Percentiles rank a stretch among this genome's conserved stretches.
phyloP scores from a whole-genome alignment of 2,797 vertebrate genomes.

The Hemibagrus guttatus region DNA sequence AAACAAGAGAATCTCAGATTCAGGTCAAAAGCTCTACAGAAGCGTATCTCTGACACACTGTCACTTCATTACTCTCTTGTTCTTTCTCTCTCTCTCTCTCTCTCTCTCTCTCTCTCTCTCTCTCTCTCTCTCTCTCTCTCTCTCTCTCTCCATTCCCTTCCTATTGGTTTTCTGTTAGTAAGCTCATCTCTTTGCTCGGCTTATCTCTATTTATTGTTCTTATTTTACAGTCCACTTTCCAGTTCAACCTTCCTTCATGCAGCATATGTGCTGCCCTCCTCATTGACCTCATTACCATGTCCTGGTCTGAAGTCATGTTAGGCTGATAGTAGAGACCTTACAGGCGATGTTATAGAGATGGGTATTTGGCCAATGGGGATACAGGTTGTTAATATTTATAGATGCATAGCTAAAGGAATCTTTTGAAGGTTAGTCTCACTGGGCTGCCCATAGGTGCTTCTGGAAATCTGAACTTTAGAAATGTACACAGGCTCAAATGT shows the following conservation, averaged over 20 bases:
- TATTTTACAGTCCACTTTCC: slow-evolving; percentile 2
- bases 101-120: slow-evolving; percentile 43
- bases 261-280: background rate
- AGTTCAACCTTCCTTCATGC: background rate
- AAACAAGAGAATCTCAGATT: slow-evolving; percentile 60
- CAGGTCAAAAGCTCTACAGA: slow-evolving; percentile 58
- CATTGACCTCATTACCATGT: slow-evolving; percentile 12
- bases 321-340: slow-evolving; percentile 21
- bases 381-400: slow-evolving; percentile 46
- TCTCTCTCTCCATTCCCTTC: slow-evolving; percentile 49
- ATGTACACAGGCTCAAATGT: slow-evolving; percentile 25
- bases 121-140: slow-evolving; percentile 43
- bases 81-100: slow-evolving; percentile 33
- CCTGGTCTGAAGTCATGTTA: slow-evolving; percentile 13
- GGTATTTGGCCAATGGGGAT: slow-evolving; percentile 30
- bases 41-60: slow-evolving; percentile 44
- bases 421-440: slow-evolving; percentile 49
- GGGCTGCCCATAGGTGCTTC: slow-evolving; percentile 24
- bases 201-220: slow-evolving; percentile 21
- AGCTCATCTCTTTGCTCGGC: background rate
- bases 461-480: slow-evolving; percentile 39
- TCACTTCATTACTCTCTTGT: slow-evolving; percentile 36
- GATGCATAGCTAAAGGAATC: slow-evolving; percentile 29
- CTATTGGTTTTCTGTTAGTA: background rate
- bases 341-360: slow-evolving; percentile 28